A percentile compares a stretch with the other conserved stretches of the same genome.
These are phyloP conservation scores for Ectropis crepuscularia DNA, from an alignment of 2,888 invertebrate species.

Conservation along the genomic window DNA sequence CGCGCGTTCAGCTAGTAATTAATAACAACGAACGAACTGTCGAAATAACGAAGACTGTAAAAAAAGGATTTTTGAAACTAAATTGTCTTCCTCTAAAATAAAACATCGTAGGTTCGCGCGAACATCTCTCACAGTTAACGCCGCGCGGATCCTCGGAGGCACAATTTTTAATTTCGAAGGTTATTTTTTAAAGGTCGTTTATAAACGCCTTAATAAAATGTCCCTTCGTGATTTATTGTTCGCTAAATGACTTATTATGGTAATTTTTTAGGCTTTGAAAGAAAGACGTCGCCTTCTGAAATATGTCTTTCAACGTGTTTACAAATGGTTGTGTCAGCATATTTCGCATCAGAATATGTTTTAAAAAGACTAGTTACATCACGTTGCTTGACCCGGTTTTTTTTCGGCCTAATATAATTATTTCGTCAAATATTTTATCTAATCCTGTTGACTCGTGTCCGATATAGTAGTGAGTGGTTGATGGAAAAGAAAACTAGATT, in stretches of 20 bases:
- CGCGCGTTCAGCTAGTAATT: too few relatives aligned
- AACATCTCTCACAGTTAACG: conserved; percentile 53
- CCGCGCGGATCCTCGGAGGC: conserved; percentile 43
- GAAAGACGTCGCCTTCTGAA: conserved; percentile 6
- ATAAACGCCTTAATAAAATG: conserved; percentile 33
- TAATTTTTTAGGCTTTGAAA: conserved; percentile 25
- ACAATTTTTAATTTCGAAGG: conserved; percentile 46
- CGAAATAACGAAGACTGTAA: conserved; percentile 43
- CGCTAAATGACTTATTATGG: conserved; percentile 28
- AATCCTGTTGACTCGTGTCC: too few relatives aligned
- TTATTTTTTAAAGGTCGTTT: conserved; percentile 36
- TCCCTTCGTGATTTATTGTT: conserved; percentile 40
- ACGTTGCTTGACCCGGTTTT: background rate
- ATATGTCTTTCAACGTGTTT: conserved; percentile 4
- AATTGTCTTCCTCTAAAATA: conserved; percentile 43
- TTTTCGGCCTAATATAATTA: background rate
- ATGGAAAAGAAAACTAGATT: too few relatives aligned
- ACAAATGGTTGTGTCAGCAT: conserved; percentile 2
- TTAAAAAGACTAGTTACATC: background rate
- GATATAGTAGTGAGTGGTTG: too few relatives aligned
- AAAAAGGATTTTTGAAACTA: conserved; percentile 46
- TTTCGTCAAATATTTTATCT: too few relatives aligned
- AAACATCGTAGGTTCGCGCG: conserved; percentile 44
- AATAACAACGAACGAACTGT: conserved; percentile 49
- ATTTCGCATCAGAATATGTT: background rate